Base-by-base conservation (phyloP, 1,140 invertebrate species). In the Diabrotica undecimpunctata region DNA sequence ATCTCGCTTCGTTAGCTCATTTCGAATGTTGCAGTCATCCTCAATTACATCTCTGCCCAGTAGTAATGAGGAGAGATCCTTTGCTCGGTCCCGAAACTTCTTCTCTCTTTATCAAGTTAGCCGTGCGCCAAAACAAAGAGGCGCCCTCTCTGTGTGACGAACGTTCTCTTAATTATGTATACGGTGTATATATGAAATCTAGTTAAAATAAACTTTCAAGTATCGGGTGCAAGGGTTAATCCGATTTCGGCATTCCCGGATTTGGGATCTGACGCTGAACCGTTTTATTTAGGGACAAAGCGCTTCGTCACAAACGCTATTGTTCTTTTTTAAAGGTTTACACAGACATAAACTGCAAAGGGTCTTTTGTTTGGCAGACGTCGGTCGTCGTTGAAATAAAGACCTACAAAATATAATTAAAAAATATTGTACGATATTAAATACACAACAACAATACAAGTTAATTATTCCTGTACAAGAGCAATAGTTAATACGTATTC, bases 151-250 rank as follows among this genome's bases (percentile, higher is more conserved):
- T 51, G 59, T 51, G 59, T 51, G 59, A 61, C 59, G 50, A 61
- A 61, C 59, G 59, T 52, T 61, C 50, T 52, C 59, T 36, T 61
- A 61, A 61, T 61, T 61, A 61, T 61, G 50, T 61, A 61, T 51
- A 51, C 46, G 13, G 46, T 52, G 46, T 52, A 35, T 35, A 52
- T 52, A 35, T 35, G 13, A 50, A 61, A 61, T 61, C 25, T 10
- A 61, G 59, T 61, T 61, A 61, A 61, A 61, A 61, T 46, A 61
- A 61, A 61, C 59, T 61, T 61, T 52, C 59, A 50, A 61, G 59
- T 61, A 61, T 61, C 50, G 59, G 59, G 14, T 25, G 59, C 50
- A 14, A 35, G 50, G 59, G 59, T 61, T 61, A 52, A 61, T 51
- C 46, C 59, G 50, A 61, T 61, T 59, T 59, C 54, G 54, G 54